phyloP scores from a whole-genome alignment of 2,888 invertebrate genomes.

The Mylabris sibirica region DNA sequence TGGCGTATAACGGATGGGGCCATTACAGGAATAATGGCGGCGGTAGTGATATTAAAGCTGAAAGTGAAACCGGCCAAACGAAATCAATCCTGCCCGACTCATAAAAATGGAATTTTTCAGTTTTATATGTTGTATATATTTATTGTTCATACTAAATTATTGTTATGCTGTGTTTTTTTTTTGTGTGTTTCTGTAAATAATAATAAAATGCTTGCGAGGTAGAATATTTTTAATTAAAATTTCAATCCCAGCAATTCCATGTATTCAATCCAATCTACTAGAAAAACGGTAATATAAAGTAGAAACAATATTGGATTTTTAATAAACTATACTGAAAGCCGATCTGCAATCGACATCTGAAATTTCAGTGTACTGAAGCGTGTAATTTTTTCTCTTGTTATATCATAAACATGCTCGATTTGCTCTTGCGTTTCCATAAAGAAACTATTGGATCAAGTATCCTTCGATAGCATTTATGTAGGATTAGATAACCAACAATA shows the following conservation, averaged over 20 bases:
- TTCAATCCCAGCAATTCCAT: background rate
- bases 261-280: background rate
- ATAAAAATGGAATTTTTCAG: slow-evolving; percentile 36
- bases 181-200: background rate
- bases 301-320: background rate
- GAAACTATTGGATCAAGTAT: background rate
- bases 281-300: background rate
- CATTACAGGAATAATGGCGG: slow-evolving; percentile 66
- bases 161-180: background rate
- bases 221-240: background rate
- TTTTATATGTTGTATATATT: slow-evolving; percentile 17
- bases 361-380: background rate
- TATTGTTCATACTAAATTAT: slow-evolving; percentile 18
- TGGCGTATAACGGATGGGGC: slow-evolving; percentile 77
- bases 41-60: slow-evolving; percentile 62
- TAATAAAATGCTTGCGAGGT: background rate
- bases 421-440: too few species aligned
- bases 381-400: too few species aligned
- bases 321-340: background rate
- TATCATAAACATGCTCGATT: too few species aligned
- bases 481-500: slow-evolving; percentile 6
- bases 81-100: slow-evolving; percentile 61
- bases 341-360: background rate
- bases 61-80: slow-evolving; percentile 47
- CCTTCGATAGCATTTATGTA: background rate